Conservation (phyloP, 2,797 vertebrate genomes). For the Acrossocheilus wenchowensis region DNA sequence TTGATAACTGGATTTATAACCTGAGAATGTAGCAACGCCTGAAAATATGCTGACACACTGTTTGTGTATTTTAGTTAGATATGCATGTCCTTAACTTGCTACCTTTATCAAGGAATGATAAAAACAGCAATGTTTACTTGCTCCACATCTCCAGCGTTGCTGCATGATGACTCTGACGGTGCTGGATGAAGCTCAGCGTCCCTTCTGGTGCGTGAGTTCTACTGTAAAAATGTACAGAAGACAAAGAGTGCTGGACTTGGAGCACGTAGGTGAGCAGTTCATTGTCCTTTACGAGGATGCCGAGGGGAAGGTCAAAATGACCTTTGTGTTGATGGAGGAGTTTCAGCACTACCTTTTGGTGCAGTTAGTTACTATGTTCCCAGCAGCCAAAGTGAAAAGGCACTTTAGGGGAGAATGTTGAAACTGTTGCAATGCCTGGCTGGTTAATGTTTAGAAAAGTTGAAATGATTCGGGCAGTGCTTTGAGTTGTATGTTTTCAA, state of each 20-base stretch:
- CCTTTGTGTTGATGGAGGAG: conserved; percentile 79
- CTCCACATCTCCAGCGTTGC: conserved; percentile 78
- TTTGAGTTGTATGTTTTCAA: conserved; percentile 8
- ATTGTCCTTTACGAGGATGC: conserved; percentile 74
- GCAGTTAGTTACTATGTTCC: conserved; percentile 78
- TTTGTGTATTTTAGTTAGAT: neutral
- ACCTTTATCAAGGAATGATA: neutral
- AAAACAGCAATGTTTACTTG: conserved; percentile 1
- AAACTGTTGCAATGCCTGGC: neutral
- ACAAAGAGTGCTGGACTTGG: conserved; percentile 59
- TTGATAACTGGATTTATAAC: neutral
- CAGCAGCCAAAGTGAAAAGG: conserved; percentile 78
- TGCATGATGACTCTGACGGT: conserved; percentile 88
- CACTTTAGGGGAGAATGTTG: conserved; percentile 76
- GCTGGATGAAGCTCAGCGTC: conserved; percentile 81
- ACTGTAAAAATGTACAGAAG: conserved; percentile 71
- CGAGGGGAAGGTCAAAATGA: conserved; percentile 77
- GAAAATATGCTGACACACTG: neutral
- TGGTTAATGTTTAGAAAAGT: neutral
- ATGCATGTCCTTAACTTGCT: neutral
- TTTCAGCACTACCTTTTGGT: conserved; percentile 77
- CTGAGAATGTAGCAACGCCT: neutral
- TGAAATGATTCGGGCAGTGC: neutral
- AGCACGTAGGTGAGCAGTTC: conserved; percentile 77
- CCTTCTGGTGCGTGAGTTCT: conserved; percentile 87